Evolutionary conservation across 1,140 invertebrate species (phyloP).

Genomic region (Drosophila trapezifrons): DNA sequence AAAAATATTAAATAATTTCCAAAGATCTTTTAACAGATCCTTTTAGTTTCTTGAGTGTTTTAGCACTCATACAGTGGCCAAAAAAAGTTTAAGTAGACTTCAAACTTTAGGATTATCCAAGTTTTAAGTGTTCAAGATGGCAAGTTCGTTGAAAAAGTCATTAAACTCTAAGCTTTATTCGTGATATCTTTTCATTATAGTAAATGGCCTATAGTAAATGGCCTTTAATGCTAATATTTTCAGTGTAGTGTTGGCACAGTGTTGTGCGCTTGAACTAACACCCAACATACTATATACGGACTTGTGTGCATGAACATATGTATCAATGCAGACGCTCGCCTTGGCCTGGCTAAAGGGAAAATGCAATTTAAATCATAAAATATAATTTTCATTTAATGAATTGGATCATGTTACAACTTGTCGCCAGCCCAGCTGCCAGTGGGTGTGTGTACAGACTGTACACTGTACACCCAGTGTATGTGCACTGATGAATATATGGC

Average conservation of each 20-base stretch:
- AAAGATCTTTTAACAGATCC: not conserved
- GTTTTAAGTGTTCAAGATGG: not conserved
- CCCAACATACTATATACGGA: not conserved
- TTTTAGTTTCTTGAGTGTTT: not conserved
- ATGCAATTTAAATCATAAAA: slow-evolving; percentile 80
- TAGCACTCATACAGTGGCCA: not conserved
- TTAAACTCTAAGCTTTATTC: too few species aligned
- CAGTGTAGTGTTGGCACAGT: slow-evolving; percentile 1
- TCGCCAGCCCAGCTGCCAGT: slow-evolving; percentile 7
- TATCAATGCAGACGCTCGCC: slow-evolving; percentile 1
- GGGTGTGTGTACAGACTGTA: slow-evolving; percentile 9
- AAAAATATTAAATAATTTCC: too few species aligned
- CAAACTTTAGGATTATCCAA: too few species aligned
- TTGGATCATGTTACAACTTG: slow-evolving; percentile 64
- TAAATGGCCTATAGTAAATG: not conserved
- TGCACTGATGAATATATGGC: slow-evolving; percentile 15
- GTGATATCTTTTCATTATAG: not conserved
- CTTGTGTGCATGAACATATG: not conserved
- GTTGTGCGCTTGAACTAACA: slow-evolving; percentile 11
- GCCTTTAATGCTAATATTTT: not conserved
- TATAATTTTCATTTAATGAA: slow-evolving; percentile 80
- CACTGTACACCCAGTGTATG: not conserved
- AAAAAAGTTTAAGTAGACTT: not conserved
- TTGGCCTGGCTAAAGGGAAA: slow-evolving; percentile 39
- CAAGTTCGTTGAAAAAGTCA: not conserved